Conservation (phyloP, 92 coral and sea anemone genomes). For the Bergia puertoricense region DNA sequence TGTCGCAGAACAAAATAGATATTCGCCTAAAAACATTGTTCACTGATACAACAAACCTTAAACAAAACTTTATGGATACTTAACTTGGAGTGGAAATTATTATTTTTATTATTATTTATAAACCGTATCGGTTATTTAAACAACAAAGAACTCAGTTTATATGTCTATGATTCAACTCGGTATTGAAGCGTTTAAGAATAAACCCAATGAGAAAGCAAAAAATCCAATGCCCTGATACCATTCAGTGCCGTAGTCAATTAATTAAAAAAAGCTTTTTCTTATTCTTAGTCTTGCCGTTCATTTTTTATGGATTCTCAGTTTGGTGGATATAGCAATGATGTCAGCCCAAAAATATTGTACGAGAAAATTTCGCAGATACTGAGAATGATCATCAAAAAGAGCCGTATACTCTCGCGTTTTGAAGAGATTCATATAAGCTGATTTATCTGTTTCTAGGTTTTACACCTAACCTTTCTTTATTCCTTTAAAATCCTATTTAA, state of each 20-base stretch:
- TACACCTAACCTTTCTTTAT: background rate
- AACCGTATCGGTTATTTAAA: conserved; percentile 6
- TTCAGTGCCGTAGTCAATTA: background rate
- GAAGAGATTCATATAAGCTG: background rate
- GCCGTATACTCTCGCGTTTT: background rate
- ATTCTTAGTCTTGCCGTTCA: background rate
- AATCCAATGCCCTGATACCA: background rate
- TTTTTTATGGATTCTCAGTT: background rate
- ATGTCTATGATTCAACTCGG: background rate
- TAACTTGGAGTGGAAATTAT: background rate
- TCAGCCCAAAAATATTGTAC: background rate
- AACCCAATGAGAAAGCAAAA: background rate
- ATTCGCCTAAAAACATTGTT: background rate
- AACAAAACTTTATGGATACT: conserved; percentile 17
- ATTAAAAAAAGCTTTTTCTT: too few species aligned
- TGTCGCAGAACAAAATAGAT: background rate
- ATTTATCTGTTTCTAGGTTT: background rate
- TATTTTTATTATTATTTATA: conserved; percentile 15
- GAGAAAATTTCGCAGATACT: background rate
- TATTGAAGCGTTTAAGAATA: background rate
- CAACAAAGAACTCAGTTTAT: background rate
- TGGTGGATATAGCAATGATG: background rate
- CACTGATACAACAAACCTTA: background rate
- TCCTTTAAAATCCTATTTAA: background rate
- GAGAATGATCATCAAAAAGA: too few species aligned